A percentile compares a stretch with the other conserved stretches of the same genome.
phyloP scores from a whole-genome alignment of 2,113 vertebrate genomes.

The Sinocyclocheilus anshuiensis region DNA sequence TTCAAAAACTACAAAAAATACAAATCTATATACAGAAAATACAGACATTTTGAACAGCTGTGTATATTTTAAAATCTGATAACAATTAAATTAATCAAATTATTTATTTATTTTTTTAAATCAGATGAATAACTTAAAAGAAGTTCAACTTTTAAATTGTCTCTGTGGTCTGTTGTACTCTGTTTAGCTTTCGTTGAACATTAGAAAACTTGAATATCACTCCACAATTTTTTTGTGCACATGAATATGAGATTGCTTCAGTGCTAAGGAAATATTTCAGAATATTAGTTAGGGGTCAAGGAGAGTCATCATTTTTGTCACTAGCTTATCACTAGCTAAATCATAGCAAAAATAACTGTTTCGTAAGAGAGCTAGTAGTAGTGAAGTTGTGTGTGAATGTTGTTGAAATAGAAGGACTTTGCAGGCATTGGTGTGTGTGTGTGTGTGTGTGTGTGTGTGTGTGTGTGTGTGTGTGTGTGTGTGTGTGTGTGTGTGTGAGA shows the following conservation, averaged over 20 bases:
- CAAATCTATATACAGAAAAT: too few species aligned
- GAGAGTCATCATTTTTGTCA: constrained; percentile 9
- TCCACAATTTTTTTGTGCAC: background rate
- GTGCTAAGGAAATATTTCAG: background rate
- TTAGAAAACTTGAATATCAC: background rate
- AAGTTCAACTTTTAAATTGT: too few species aligned
- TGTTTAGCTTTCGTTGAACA: too few species aligned
- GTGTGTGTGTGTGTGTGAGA: constrained; percentile 18
- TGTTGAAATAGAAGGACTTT: background rate
- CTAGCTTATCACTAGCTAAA: constrained; percentile 68
- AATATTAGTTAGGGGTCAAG: background rate
- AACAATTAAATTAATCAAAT: too few species aligned
- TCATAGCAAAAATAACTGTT: constrained; percentile 62
- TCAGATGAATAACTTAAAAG: too few species aligned
- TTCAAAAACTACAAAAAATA: too few species aligned
- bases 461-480: background rate
- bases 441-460: background rate
- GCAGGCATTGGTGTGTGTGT: background rate
- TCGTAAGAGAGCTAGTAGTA: background rate
- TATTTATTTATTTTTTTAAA: too few species aligned
- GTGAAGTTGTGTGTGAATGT: background rate
- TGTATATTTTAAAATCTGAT: too few species aligned
- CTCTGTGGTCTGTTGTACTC: too few species aligned
- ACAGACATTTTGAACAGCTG: too few species aligned
- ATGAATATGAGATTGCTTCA: background rate